These are phyloP conservation scores for Ecliptopera silaceata DNA, from an alignment of 2,888 invertebrate species.

Conservation along the genomic window DNA sequence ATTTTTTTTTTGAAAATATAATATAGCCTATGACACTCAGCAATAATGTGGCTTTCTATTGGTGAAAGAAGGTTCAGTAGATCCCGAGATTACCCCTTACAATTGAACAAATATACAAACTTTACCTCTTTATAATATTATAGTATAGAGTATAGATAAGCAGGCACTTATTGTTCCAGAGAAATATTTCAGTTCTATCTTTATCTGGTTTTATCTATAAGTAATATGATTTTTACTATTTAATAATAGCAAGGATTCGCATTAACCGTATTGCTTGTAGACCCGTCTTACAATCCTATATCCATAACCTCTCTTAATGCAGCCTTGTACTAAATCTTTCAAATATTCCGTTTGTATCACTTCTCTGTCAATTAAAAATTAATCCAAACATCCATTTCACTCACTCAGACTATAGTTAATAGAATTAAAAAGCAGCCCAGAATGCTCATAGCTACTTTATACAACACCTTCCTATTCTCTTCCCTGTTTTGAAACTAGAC, in stretches of 20 bases:
- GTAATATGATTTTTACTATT: conserved; percentile 22
- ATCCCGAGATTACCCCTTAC: no score
- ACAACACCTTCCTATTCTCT: conserved; percentile 25
- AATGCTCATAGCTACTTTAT: conserved; percentile 6
- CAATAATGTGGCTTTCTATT: no score
- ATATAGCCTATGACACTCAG: no score
- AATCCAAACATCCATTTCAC: conserved; percentile 5
- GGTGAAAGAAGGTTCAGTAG: no score
- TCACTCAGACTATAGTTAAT: background rate
- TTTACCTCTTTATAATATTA: no score
- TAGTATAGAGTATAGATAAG: no score
- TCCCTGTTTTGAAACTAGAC: conserved; percentile 40
- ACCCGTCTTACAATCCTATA: conserved; percentile 19
- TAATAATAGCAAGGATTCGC: conserved; percentile 17
- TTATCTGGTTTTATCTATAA: conserved; percentile 28
- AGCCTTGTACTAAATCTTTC: conserved; percentile 47
- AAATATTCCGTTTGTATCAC: conserved; percentile 26
- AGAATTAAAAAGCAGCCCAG: conserved; percentile 20
- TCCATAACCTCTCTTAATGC: conserved; percentile 43
- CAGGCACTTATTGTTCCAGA: conserved; percentile 4
- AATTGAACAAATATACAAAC: no score
- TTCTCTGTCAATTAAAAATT: conserved; percentile 22
- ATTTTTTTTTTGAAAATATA: no score
- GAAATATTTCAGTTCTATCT: conserved; percentile 15
- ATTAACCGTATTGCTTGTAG: background rate